A percentile compares a stretch with the other conserved stretches of the same genome.
These are phyloP conservation scores for Nomada flava DNA, from an alignment of 2,888 invertebrate species.

Conservation along the genomic window DNA sequence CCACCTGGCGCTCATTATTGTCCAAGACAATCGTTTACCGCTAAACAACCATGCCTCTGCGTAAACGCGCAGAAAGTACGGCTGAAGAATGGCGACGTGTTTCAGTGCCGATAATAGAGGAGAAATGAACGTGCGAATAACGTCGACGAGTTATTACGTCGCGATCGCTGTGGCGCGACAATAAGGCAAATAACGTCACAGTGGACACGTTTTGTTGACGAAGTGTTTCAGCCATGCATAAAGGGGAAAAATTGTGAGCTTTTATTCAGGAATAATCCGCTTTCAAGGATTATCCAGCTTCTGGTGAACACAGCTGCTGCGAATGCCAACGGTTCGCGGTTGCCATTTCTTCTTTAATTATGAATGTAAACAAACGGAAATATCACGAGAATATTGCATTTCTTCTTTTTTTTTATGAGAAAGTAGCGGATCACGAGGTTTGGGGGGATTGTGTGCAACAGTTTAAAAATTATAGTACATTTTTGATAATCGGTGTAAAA, in stretches of 20 bases:
- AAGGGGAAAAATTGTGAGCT: not conserved
- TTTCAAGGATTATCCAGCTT: constrained; percentile 23
- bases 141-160: not conserved
- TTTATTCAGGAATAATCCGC: constrained; percentile 48
- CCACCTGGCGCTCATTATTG: constrained; percentile 17
- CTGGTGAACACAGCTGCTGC: not conserved
- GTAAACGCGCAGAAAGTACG: constrained; percentile 1
- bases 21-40: constrained; percentile 22
- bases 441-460: no score
- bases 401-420: no score
- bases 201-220: not conserved
- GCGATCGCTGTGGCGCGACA: not conserved
- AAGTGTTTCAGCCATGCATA: not conserved
- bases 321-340: not conserved
- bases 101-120: not conserved
- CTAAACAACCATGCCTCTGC: constrained; percentile 11
- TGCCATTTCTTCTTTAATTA: not conserved
- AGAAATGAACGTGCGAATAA: not conserved
- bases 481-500: no score
- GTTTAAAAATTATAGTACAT: no score
- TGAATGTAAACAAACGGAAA: not conserved
- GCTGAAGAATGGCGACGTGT: not conserved
- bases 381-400: no score
- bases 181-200: not conserved
- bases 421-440: no score